Conservation (phyloP, 2,888 invertebrate species). For the Zygogramma bicolorata region DNA sequence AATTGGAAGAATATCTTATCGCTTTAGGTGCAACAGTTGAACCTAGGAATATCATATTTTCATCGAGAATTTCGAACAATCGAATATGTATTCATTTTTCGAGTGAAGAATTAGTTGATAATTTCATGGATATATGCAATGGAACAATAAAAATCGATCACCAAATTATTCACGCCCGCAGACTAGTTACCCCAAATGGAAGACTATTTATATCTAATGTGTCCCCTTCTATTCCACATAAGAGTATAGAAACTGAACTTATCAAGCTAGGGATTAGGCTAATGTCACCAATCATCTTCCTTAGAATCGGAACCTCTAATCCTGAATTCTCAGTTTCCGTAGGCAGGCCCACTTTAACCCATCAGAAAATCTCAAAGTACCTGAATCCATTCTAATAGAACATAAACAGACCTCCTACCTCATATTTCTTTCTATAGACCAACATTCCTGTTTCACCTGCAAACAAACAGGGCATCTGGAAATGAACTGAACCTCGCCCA, state of each 20-base stretch:
- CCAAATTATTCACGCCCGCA: background rate
- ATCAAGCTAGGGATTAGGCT: background rate
- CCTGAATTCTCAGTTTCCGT: slow-evolving; percentile 6
- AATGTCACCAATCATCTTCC: background rate
- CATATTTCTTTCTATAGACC: no score
- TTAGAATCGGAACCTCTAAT: background rate
- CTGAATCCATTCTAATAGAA: no score
- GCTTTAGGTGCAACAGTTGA: background rate
- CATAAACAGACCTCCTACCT: no score
- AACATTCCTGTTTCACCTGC: no score
- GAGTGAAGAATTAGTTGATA: background rate
- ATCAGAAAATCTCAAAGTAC: no score
- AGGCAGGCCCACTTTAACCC: background rate
- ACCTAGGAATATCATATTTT: background rate
- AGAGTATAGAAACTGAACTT: background rate
- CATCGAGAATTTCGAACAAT: background rate
- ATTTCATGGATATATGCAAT: background rate
- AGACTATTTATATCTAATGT: background rate
- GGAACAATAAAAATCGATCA: background rate
- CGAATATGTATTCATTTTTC: background rate
- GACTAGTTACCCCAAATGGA: background rate
- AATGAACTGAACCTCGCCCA: no score
- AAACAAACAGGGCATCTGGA: no score
- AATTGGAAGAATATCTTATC: background rate
- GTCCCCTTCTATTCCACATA: background rate